These are phyloP conservation scores for Lagopus leucura DNA, from an alignment of 2,113 vertebrate genomes.

Conservation along the genomic window DNA sequence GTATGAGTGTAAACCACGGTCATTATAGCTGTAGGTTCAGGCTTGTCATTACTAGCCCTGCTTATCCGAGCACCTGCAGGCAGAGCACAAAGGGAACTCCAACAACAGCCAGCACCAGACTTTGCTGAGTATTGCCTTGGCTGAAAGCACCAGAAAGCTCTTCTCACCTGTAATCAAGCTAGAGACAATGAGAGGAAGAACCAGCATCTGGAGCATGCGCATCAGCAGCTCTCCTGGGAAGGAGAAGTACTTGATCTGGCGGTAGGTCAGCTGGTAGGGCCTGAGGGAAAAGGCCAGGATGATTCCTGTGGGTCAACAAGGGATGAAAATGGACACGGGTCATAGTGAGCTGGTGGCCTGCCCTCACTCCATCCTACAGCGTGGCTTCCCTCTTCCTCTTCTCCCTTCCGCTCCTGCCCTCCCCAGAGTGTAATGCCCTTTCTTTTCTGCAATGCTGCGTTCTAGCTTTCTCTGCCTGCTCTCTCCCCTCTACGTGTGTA, in stretches of 20 bases:
- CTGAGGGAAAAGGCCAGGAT: constrained; percentile 88
- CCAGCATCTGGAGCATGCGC: constrained; percentile 97
- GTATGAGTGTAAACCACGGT: not conserved
- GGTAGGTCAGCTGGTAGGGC: constrained; percentile 86
- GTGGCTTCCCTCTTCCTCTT: not conserved
- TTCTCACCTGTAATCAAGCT: constrained; percentile 93
- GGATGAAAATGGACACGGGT: not conserved
- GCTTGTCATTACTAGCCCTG: not conserved
- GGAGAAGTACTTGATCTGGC: constrained; percentile 94
- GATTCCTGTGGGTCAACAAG: constrained; percentile 80
- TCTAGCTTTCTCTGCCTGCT: not conserved
- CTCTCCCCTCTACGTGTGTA: not conserved
- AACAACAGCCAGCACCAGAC: not conserved
- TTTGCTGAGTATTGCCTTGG: not conserved
- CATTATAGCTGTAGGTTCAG: not conserved
- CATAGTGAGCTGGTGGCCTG: not conserved
- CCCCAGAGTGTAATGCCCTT: not conserved
- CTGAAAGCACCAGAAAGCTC: not conserved
- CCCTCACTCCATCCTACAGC: not conserved
- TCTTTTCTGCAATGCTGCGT: not conserved
- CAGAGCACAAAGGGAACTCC: not conserved
- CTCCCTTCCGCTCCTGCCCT: not conserved
- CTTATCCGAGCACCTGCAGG: not conserved
- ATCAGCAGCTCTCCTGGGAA: constrained; percentile 97
- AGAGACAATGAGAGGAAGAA: constrained; percentile 94